phyloP scores from a whole-genome alignment of 1,140 invertebrate genomes.

The Cyrtorhinus lividipennis region DNA sequence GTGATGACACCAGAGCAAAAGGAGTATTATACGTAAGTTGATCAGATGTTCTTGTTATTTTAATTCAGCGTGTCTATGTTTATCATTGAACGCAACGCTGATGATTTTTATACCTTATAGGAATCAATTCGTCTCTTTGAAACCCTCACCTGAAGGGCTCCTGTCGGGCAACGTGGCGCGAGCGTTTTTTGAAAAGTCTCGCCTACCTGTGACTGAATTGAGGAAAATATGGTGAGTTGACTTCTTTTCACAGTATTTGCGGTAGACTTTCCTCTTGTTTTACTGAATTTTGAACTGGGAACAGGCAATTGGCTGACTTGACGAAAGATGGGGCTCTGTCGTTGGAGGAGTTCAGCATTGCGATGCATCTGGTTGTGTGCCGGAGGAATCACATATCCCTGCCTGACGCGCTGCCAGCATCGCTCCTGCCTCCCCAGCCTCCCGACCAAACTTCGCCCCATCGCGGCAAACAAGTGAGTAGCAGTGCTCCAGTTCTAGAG shows the following conservation, averaged over 20 bases:
- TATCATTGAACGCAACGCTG: too few species aligned
- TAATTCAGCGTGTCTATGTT: too few species aligned
- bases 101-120: slow-evolving; percentile 25
- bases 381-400: slow-evolving; percentile 66
- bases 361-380: slow-evolving; percentile 92
- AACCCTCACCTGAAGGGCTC: slow-evolving; percentile 66
- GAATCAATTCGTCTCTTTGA: slow-evolving; percentile 75
- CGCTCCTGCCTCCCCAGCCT: slow-evolving; percentile 37
- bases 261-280: too few species aligned
- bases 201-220: slow-evolving; percentile 74
- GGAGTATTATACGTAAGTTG: slow-evolving; percentile 61
- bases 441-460: slow-evolving; percentile 27
- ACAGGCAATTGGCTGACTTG: slow-evolving; percentile 81
- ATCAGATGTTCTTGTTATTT: too few species aligned
- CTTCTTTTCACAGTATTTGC: slow-evolving; percentile 3
- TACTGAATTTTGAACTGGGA: too few species aligned
- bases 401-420: slow-evolving; percentile 61
- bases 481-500: too few species aligned
- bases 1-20: slow-evolving; percentile 78
- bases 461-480: slow-evolving; percentile 30
- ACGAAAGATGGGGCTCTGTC: slow-evolving; percentile 88
- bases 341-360: slow-evolving; percentile 86
- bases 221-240: slow-evolving; percentile 75
- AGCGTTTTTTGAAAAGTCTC: slow-evolving; percentile 92
- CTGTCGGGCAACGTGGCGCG: slow-evolving; percentile 72